Evolutionary conservation across 2,113 vertebrate species (phyloP), one percentile per base, ranked within the genome.

Genomic region (Forbesichthys agassizii): DNA sequence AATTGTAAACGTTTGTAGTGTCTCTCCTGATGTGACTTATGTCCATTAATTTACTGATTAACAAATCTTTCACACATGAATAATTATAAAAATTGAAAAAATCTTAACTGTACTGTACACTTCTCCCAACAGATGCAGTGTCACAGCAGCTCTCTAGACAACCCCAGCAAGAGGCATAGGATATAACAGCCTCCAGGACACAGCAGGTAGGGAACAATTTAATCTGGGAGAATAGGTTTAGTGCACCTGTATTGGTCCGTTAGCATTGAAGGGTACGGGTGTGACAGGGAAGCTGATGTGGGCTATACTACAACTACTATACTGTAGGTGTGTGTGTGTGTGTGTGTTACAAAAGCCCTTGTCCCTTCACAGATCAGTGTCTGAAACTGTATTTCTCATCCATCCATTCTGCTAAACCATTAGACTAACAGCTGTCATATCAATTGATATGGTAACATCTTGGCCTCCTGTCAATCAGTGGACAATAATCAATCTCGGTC

Each of bases 131-230:
- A 92, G 91, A 92, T 91, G 90, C 80, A 76, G 81, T 62, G 55
- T 81, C 73, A 49, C 56, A 79, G 66, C 71, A 55, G 47, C 64
- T 73, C 68, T 60, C 67, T 76, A 60, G 71, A 83, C 36, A n/a
- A 27, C 57, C 62, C 64, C 75, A 74, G 46, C 54, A 54, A 79
- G 79, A 78, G 63, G 54, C 66, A 73, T 73, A 80, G 85, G 81
- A 84, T 88, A 76, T 90, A 88, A 79, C 63, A 69, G 46, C 73
- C 83, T 81, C 69, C 13, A 81, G 78, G 75, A 84, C 85, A 85
- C 61, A 54, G 74, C 86, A 88, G 88, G 91, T 92, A 89, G 79
- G 48, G 20, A 14, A 7, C 12, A 18, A 53, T 77, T 67, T 71
- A 82, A 81, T 77, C 71, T 79, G 67, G 63, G 54, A 68, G 75